Evolutionary conservation across 2,113 vertebrate species (phyloP), one percentile per base, ranked within the genome.

Genomic region (Dunckerocampus dactyliophorus): DNA sequence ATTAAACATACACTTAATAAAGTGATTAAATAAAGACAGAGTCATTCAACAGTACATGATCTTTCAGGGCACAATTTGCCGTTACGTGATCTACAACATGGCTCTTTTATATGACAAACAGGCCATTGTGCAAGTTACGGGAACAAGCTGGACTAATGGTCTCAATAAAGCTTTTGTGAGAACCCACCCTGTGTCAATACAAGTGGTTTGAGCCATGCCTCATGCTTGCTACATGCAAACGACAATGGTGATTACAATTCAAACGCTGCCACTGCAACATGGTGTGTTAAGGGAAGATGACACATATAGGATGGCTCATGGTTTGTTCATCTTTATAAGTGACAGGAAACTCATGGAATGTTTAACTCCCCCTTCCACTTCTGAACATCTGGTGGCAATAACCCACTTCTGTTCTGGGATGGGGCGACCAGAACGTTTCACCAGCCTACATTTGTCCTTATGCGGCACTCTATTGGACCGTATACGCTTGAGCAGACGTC

Each of bases 331-430:
- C 22, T 62, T 12, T 39, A 39, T 39, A 43, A 70, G 75, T 79
- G 79, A 74, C 77, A 70, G 19, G n/a, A 48, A 24, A 65, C 66
- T 53, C 65, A 49, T 77, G 54, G 71, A 77, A 75, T 77, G 50
- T 82, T 54, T 63, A 70, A 16, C 52, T 59, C 61, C 58, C 67
- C 60, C 65, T 69, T 69, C 65, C 75, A 47, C 63, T 57, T 57
- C 34, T 61, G 72, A 77, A 87, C 85, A 89, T 85, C 84, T 89
- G 86, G 76, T 65, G 65, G 47, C 71, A 72, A 88, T 89, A 75
- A 87, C n/a, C 46, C 39, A 21, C 50, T 47, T 19, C 28, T 24
- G 28, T 13, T 42, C 42, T 48, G 58, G 46, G 71, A 69, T 56
- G 56, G 53, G 70, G 45, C 31, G 28, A 52, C 48, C 49, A 59